Base-by-base conservation (phyloP, 2,797 vertebrate species). In the Decapterus maruadsi region DNA sequence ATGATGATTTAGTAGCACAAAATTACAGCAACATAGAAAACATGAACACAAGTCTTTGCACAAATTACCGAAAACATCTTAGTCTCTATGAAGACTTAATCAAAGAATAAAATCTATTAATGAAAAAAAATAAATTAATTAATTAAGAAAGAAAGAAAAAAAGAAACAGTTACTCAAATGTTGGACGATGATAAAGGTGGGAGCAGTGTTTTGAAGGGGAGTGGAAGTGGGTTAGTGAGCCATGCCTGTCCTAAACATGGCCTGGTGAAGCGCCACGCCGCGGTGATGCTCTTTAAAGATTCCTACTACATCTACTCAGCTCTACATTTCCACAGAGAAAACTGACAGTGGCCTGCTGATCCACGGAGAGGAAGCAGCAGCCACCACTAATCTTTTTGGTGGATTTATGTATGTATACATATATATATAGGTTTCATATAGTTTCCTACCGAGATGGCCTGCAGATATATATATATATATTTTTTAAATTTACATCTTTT, bases 11-110 rank as follows among this genome's bases (percentile, higher is more conserved):
- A 95, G 95, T 95, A 98, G 97, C 97, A 97, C 96, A 96, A 96
- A 97, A 96, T 97, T 97, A 97, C 96, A 97, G 96, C 95, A 96
- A 97, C 96, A 95, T 94, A 96, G 96, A 96, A 94, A 97, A 96
- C 95, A 95, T 94, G 95, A 97, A 97, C 96, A 97, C 95, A 94
- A 95, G 88, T 95, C 93, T 95, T 94, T 94, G 96, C 95, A 97
- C 95, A 96, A 93, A 93, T 94, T 96, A 95, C 94, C 88, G 90
- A 94, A 94, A 96, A 97, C 93, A 93, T 90, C 93, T 89, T 95
- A 89, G 94, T 94, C 93, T 94, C 94, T 95, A 94, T 92, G 92
- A 92, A 92, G 87, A 94, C 92, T 89, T 85, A 86, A 83, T 79
- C 56, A 89, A 90, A 89, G 84, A 87, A 91, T 88, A 88, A 89